Evolutionary conservation across 2,113 vertebrate genomes (phyloP), one percentile per base, ranked within the genome.

Genomic region (Connochaetes taurinus): DNA sequence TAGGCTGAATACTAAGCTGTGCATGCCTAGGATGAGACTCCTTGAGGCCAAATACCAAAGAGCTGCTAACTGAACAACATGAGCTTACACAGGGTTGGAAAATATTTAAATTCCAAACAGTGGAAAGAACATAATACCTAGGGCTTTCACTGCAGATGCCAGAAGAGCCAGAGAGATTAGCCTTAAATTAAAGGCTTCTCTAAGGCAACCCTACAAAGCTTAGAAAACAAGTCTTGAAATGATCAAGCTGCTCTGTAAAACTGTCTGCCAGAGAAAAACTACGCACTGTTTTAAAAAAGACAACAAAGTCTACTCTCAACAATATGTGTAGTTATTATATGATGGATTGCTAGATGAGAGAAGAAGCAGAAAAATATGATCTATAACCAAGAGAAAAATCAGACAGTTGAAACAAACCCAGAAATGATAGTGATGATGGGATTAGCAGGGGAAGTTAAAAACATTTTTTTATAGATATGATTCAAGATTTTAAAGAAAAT

Each of bases 221-320:
- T 94, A 81, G 36, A 94, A 87, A 80, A 80, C 45, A 76, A 87
- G 55, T 62, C 53, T 94, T 87, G 71, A 64, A 94, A 81, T 94
- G 71, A 31, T 87, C 47, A 64, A 19, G 17, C 19, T 53, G 71
- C 84, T 94, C 84, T 80, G 45, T 31, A 81, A 81, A 80, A 45
- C 83, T 78, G 19, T 64, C 27, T 88, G 14, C 74, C 36, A 67
- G 36, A 64, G 47, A 55, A 81, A 64, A 88, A 47, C 55, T 55
- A 64, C 31, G 40, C 25, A 94, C 6, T 93, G 25, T 60, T 76
- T 76, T 40, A 7, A 58, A 76, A 93, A 50, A 86, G 53, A 16
- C 40, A 76, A 76, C 52, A 78, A 60, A 76, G 29, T 76, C 43
- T 93, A 60, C 12, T 60, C 16, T 50, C 43, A 86, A 50, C 16